Conservation (phyloP, 35 echinoderm and acorn worm species). For the Eucidaris tribuloides region DNA sequence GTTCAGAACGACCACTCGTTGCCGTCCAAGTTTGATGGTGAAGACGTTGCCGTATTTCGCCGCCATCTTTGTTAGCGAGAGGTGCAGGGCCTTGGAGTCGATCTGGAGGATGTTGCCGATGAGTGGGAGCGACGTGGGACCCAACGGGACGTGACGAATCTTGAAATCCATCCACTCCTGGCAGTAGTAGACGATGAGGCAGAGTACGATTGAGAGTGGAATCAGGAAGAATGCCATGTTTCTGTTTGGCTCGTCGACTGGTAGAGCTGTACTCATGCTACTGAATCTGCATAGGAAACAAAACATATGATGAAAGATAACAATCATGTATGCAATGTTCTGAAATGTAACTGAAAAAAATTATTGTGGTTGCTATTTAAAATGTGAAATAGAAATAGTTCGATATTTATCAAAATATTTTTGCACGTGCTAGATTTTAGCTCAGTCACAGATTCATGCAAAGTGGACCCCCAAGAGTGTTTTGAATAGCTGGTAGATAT, state of each 20-base stretch:
- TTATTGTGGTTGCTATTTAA: too few relatives aligned
- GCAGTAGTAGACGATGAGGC: slow-evolving; percentile 66
- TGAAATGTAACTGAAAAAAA: too few relatives aligned
- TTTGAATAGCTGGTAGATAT: too few relatives aligned
- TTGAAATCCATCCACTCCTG: slow-evolving; percentile 64
- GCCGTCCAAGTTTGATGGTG: slow-evolving; percentile 78
- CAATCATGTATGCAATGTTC: too few relatives aligned
- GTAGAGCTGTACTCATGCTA: neutral
- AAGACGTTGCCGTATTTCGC: slow-evolving; percentile 77
- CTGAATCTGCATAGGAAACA: slow-evolving; percentile 6
- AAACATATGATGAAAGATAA: too few relatives aligned
- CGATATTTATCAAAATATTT: too few relatives aligned
- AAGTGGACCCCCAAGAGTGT: too few relatives aligned
- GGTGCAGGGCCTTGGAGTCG: slow-evolving; percentile 62
- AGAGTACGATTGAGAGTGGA: slow-evolving; percentile 22
- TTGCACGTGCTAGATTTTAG: too few relatives aligned
- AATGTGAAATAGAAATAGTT: too few relatives aligned
- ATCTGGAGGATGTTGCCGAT: slow-evolving; percentile 84
- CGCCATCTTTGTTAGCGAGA: slow-evolving; percentile 65
- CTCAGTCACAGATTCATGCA: too few relatives aligned
- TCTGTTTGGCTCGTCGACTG: neutral
- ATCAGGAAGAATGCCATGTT: slow-evolving; percentile 30
- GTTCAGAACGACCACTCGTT: slow-evolving; percentile 92
- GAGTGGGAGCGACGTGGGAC: slow-evolving; percentile 81
- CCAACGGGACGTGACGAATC: slow-evolving; percentile 62